Base-by-base conservation (phyloP, 2,113 vertebrate genomes). In the Rhinoderma darwinii region DNA sequence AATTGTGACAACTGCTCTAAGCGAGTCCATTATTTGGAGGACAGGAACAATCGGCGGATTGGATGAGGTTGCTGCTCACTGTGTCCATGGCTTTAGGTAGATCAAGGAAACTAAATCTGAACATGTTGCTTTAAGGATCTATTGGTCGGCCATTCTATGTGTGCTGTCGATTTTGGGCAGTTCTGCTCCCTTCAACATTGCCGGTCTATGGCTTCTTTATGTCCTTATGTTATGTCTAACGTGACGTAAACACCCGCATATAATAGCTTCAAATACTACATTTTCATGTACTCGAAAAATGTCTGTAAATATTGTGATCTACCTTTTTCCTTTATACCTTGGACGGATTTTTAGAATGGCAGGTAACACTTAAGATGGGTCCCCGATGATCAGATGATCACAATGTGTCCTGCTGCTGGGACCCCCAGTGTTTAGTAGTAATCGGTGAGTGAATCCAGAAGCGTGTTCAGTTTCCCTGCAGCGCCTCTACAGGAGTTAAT, bases 1-100 rank as follows among this genome's bases (percentile, higher is more conserved):
- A 37, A 82, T n/a, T 25, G 61, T 83, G 81, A 83, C 61, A 83
- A 37, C 63, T 50, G 81, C 81, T 83, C 81, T 50, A 43, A 41
- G 50, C 27, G 59, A 59, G 79, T 27, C 59, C 56, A 39, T 72
- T 39, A 39, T 66, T 41, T 12, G 51, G 20, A 63, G 63, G 81
- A 32, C 63, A 6, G 63, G 61, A 9, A 39, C 17, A 25, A 32
- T 25, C 20, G 51, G 25, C 12, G 25, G 6, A 43, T 2, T 22
- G 61, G 61, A 37, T 20, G 81, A n/a, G 27, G 43, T 25, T 25
- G 63, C 61, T 51, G 63, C 43, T 70, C 59, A 68, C 80, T 47
- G 80, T 20, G 11, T 59, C 77, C 32, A 50, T 77, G 75, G 27
- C 44, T 78, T 37, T 72, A 22, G 25, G 68, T 25, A 41, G 35